Percentiles rank a stretch among this genome's conserved stretches.
phyloP scores from a whole-genome alignment of 1,140 invertebrate species.

The Drosophila asahinai region DNA sequence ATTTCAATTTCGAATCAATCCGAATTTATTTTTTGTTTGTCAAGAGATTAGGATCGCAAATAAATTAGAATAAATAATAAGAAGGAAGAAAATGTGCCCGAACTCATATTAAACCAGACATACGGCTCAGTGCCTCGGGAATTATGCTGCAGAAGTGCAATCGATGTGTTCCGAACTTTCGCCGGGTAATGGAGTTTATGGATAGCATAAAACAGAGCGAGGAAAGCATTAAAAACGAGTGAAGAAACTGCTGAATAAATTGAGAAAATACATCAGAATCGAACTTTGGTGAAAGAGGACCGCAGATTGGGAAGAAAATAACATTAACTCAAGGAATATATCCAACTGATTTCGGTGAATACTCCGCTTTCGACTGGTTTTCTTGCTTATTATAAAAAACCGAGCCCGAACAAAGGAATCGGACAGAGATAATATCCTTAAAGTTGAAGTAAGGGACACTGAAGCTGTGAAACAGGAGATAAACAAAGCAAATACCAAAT shows the following conservation, averaged over 20 bases:
- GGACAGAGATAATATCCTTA: slow-evolving; percentile 40
- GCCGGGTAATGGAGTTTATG: slow-evolving; percentile 59
- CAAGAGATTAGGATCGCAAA: slow-evolving; percentile 22
- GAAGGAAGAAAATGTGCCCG: neutral
- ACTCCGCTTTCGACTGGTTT: slow-evolving; percentile 38
- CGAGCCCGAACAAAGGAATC: slow-evolving; percentile 38
- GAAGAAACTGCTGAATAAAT: slow-evolving; percentile 12
- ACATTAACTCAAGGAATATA: slow-evolving; percentile 5
- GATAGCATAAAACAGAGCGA: slow-evolving; percentile 5
- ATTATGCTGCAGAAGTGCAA: slow-evolving; percentile 22
- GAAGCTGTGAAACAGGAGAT: slow-evolving; percentile 48
- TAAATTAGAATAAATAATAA: slow-evolving; percentile 35
- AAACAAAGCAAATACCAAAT: slow-evolving; percentile 50
- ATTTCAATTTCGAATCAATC: slow-evolving; percentile 18
- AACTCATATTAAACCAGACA: slow-evolving; percentile 7
- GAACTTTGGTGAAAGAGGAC: slow-evolving; percentile 2
- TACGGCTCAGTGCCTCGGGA: slow-evolving; percentile 5
- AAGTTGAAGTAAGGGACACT: slow-evolving; percentile 51
- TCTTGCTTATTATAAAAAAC: slow-evolving; percentile 24
- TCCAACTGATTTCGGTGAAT: slow-evolving; percentile 30
- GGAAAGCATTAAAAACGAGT: slow-evolving; percentile 3
- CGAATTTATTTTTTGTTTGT: slow-evolving; percentile 31
- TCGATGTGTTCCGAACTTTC: slow-evolving; percentile 33
- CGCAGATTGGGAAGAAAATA: slow-evolving; percentile 4
- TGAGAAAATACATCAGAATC: neutral